Conservation (phyloP, 2,888 invertebrate genomes). For the Ligdia adustata region DNA sequence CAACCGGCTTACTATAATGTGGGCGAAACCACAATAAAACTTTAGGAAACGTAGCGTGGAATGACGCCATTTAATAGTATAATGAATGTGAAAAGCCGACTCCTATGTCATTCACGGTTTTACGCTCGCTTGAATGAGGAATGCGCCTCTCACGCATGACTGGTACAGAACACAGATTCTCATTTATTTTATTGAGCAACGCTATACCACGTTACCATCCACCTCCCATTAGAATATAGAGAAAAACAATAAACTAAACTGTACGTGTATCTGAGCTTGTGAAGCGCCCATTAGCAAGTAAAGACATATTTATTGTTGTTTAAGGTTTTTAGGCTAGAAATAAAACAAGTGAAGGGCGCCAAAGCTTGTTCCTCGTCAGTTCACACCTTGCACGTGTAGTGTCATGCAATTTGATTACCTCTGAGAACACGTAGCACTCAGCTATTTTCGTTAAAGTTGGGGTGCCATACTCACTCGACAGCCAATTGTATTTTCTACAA, state of each 20-base stretch:
- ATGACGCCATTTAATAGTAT: slow-evolving; percentile 16
- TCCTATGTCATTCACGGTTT: slow-evolving; percentile 9
- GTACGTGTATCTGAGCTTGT: slow-evolving; percentile 45
- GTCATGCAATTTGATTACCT: slow-evolving; percentile 74
- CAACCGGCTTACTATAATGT: slow-evolving; percentile 49
- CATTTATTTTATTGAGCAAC: slow-evolving; percentile 23
- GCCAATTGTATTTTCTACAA: slow-evolving; percentile 40
- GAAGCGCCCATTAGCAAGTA: slow-evolving; percentile 56
- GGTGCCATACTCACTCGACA: slow-evolving; percentile 38
- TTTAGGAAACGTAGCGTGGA: slow-evolving; percentile 12
- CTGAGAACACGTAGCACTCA: slow-evolving; percentile 46
- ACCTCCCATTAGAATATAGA: slow-evolving; percentile 35
- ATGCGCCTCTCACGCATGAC: slow-evolving; percentile 16
- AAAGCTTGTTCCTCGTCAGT: slow-evolving; percentile 65
- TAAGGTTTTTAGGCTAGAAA: slow-evolving; percentile 65
- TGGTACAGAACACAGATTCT: slow-evolving; percentile 10
- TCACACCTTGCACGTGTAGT: slow-evolving; percentile 77
- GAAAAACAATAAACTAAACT: slow-evolving; percentile 42
- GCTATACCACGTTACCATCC: slow-evolving; percentile 26
- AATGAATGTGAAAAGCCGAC: slow-evolving; percentile 7
- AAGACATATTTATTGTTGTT: slow-evolving; percentile 65
- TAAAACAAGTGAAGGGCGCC: slow-evolving; percentile 64
- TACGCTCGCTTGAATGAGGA: slow-evolving; percentile 15
- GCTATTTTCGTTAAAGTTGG: slow-evolving; percentile 63
- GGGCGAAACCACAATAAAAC: slow-evolving; percentile 18